Evolutionary conservation across 2,888 invertebrate species (phyloP), one percentile per base, ranked within the genome.

Genomic region (Thelaira solivaga): DNA sequence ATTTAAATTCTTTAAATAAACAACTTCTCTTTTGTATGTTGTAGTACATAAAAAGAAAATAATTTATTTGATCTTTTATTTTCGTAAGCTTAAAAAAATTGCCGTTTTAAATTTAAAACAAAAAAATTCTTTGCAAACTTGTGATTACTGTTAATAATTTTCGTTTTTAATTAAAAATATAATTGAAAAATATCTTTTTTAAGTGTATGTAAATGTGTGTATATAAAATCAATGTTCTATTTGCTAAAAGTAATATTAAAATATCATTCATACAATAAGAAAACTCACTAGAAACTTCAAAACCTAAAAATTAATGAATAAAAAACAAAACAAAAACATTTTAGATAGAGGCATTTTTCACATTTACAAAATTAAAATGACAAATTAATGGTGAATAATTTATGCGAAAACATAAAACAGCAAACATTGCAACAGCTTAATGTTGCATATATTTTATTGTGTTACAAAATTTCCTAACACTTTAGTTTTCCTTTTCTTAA

Each of bases 301-400:
- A 57, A 1, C 41, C 18, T 29, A 55, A 49, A 22, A 55, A 29
- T 29, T 45, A 41, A 59, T 49, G 49, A 22, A 16, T 4, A 18
- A 16, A 34, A 22, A 16, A 18, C 20, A 47, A 29, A 4, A 7
- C 10, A 20, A 31, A 13, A 36, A 68, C 8, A 20, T 53, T 68
- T 61, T 78, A 65, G 69, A 47, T 69, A 64, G 57, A 59, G 29
- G 31, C 51, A 59, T 68, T 57, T 64, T 51, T 65, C 51, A 72
- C 16, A 39, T 45, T 49, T 51, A 39, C 16, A 61, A 34, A 43
- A 62, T 24, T 16, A 43, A 11, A n/a, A 24, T 26, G 13, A 24
- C 10, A 7, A 36, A 53, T 57, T 13, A 43, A 72, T 45, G 62
- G 62, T 72, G 55, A 26, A 72, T 39, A 72, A 49, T 22, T n/a